phyloP scores from a whole-genome alignment of 1,140 invertebrate species.

The Drosophila virilis region DNA sequence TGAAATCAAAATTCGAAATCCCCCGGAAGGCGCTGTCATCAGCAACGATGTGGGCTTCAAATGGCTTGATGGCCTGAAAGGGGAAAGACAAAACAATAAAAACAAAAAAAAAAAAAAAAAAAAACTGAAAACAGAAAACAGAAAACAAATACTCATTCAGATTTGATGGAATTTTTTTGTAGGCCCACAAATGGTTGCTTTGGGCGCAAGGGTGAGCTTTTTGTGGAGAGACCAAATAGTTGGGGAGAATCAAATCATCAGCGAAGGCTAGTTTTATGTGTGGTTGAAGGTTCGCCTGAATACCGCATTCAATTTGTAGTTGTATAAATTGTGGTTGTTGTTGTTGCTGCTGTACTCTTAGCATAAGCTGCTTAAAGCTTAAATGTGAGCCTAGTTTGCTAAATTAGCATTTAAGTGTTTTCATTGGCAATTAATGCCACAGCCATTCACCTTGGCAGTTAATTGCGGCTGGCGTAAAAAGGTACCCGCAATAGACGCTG shows the following conservation, averaged over 20 bases:
- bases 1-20: slow-evolving; percentile 59
- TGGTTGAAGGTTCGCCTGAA: slow-evolving; percentile 37
- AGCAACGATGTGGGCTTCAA: slow-evolving; percentile 26
- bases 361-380: slow-evolving; percentile 43
- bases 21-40: slow-evolving; percentile 41
- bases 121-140: slow-evolving; percentile 24
- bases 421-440: slow-evolving; percentile 76
- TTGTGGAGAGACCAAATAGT: slow-evolving; percentile 9
- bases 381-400: slow-evolving; percentile 44
- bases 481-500: slow-evolving; percentile 28
- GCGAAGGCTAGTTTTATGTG: slow-evolving; percentile 41
- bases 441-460: slow-evolving; percentile 63
- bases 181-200: slow-evolving; percentile 22
- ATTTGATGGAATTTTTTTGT: slow-evolving; percentile 50
- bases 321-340: not conserved
- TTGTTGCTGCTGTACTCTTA: slow-evolving; percentile 13
- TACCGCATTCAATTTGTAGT: slow-evolving; percentile 52
- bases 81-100: slow-evolving; percentile 2
- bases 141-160: slow-evolving; percentile 38
- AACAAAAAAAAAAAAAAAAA: not conserved
- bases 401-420: slow-evolving; percentile 77
- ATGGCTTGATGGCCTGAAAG: not conserved
- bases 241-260: slow-evolving; percentile 11
- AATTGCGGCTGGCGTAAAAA: slow-evolving; percentile 71
- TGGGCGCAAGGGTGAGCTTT: slow-evolving; percentile 12